Evolutionary conservation across 2,888 invertebrate genomes (phyloP).

Genomic region (Lottia scabra): DNA sequence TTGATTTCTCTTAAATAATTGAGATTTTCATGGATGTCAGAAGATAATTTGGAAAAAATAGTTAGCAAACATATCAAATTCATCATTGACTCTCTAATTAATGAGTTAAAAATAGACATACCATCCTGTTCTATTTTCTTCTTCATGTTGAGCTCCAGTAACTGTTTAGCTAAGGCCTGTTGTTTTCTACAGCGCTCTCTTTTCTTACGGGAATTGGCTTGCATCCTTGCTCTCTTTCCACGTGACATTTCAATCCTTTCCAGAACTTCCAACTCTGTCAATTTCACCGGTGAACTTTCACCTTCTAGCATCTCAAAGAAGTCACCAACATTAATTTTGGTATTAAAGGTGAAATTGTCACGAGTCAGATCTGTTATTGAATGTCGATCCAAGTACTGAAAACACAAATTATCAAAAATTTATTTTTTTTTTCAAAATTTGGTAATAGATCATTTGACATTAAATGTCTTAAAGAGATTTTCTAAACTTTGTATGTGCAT

Average conservation of each 20-base stretch:
- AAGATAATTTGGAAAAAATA: too few relatives aligned
- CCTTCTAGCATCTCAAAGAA: conserved; percentile 80
- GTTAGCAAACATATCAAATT: too few relatives aligned
- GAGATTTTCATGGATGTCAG: too few relatives aligned
- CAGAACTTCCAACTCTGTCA: conserved; percentile 85
- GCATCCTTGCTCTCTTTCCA: conserved; percentile 56
- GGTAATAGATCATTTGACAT: too few relatives aligned
- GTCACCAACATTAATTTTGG: conserved; percentile 89
- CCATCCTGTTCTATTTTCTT: conserved; percentile 66
- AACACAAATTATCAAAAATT: conserved; percentile 8
- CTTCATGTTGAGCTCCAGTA: conserved; percentile 65
- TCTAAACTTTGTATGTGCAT: too few relatives aligned
- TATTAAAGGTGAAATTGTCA: conserved; percentile 93
- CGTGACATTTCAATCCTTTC: conserved; percentile 74
- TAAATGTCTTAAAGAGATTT: too few relatives aligned
- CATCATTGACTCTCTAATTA: too few relatives aligned
- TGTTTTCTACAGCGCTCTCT: conserved; percentile 47
- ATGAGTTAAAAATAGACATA: conserved; percentile 19
- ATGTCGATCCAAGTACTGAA: conserved; percentile 82
- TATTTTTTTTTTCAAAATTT: too few relatives aligned
- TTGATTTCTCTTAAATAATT: too few relatives aligned
- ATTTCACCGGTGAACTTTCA: conserved; percentile 73
- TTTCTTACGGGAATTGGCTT: conserved; percentile 51
- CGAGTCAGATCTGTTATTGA: conserved; percentile 77
- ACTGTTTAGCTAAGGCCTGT: conserved; percentile 59